These are phyloP conservation scores for Zaprionus inermis DNA, from an alignment of 1,140 invertebrate species.

Conservation along the genomic window DNA sequence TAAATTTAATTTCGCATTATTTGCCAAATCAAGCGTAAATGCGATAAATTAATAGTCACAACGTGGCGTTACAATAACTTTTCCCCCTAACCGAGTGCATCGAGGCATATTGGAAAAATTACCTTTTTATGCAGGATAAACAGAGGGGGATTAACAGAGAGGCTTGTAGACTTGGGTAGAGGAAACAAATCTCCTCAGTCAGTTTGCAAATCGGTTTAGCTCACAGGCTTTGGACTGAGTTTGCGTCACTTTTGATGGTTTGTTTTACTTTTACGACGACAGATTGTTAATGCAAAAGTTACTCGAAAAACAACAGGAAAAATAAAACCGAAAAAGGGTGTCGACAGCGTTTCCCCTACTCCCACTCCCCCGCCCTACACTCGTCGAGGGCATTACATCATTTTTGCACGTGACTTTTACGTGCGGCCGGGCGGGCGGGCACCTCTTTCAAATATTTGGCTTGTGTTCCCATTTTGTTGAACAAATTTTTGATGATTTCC, in stretches of 20 bases:
- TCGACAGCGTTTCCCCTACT: slow-evolving; percentile 39
- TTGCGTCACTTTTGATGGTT: slow-evolving; percentile 45
- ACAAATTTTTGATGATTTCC: slow-evolving; percentile 61
- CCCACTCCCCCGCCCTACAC: neutral
- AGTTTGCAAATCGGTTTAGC: slow-evolving; percentile 58
- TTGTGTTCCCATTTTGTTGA: slow-evolving; percentile 52
- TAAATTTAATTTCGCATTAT: slow-evolving; percentile 72
- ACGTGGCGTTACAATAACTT: slow-evolving; percentile 25
- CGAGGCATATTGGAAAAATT: slow-evolving; percentile 14
- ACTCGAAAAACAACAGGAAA: slow-evolving; percentile 7
- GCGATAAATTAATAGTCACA: slow-evolving; percentile 76
- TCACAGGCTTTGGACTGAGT: slow-evolving; percentile 37
- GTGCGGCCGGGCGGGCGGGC: slow-evolving; percentile 29
- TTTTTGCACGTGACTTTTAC: slow-evolving; percentile 44
- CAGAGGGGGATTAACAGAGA: slow-evolving; percentile 42
- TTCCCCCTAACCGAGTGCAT: slow-evolving; percentile 6
- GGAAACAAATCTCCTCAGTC: slow-evolving; percentile 50
- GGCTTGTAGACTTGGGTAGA: slow-evolving; percentile 12
- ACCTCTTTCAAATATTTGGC: slow-evolving; percentile 67
- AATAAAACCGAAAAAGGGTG: slow-evolving; percentile 54
- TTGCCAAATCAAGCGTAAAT: slow-evolving; percentile 73
- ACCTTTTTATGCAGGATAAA: slow-evolving; percentile 17
- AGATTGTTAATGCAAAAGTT: slow-evolving; percentile 65
- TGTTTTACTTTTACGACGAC: slow-evolving; percentile 68
- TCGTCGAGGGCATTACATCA: slow-evolving; percentile 52